Percentiles rank a stretch among this genome's conserved stretches.
Conservation (phyloP, 2,113 vertebrate species). For the Erythrolamprus reginae region DNA sequence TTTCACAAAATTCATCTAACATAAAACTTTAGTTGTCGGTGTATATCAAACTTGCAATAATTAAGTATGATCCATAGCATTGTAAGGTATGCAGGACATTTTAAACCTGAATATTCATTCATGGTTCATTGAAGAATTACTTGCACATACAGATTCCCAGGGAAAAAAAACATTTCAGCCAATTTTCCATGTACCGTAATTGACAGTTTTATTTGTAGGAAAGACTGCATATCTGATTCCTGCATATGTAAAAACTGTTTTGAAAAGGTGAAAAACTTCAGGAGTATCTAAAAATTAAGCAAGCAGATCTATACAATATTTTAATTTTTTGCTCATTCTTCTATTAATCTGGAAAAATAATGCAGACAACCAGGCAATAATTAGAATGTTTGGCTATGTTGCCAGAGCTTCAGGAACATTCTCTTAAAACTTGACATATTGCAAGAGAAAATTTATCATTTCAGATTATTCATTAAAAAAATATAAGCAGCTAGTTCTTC, state of each 20-base stretch:
- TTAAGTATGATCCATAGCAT: not conserved
- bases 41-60: not conserved
- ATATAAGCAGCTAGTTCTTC: not conserved
- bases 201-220: not conserved
- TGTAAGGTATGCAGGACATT: not conserved
- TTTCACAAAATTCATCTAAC: not conserved
- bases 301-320: not conserved
- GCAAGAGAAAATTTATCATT: not conserved
- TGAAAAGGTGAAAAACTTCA: not conserved
- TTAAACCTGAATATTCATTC: not conserved
- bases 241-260: not conserved
- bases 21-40: not conserved
- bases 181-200: not conserved
- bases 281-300: not conserved
- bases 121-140: not conserved
- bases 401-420: not conserved
- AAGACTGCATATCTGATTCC: not conserved
- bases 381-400: not conserved
- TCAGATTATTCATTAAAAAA: conserved; percentile 10
- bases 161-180: not conserved
- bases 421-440: not conserved
- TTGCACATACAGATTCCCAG: not conserved
- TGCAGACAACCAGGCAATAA: not conserved
- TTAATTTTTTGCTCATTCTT: not conserved
- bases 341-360: not conserved